These are phyloP conservation scores for Apotomis capreana DNA, from an alignment of 2,888 invertebrate genomes.

Conservation along the genomic window DNA sequence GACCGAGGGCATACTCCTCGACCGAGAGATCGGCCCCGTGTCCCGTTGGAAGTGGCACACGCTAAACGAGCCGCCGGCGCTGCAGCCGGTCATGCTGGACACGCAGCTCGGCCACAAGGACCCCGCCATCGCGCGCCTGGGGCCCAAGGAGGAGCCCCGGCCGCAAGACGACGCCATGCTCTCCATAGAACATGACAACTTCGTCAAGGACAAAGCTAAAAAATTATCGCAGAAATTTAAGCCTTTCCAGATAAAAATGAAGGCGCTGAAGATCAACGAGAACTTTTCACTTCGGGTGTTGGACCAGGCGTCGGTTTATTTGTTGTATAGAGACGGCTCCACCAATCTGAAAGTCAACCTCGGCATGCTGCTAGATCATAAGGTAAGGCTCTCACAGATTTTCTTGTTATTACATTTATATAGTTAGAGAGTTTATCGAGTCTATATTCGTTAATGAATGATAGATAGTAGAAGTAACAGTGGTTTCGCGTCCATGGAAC, in stretches of 20 bases:
- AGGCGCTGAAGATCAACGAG: slow-evolving; percentile 75
- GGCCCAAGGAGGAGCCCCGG: slow-evolving; percentile 50
- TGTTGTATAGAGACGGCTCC: slow-evolving; percentile 70
- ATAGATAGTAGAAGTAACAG: too few species aligned
- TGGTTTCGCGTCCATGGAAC: too few species aligned
- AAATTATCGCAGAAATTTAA: slow-evolving; percentile 70
- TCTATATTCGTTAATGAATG: too few species aligned
- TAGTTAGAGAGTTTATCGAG: too few species aligned
- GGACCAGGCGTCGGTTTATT: slow-evolving; percentile 72
- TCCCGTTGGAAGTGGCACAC: slow-evolving; percentile 79
- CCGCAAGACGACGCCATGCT: slow-evolving; percentile 74
- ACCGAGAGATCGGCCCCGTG: slow-evolving; percentile 69
- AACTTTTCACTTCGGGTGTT: slow-evolving; percentile 71
- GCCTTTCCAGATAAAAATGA: slow-evolving; percentile 77
- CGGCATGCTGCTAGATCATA: slow-evolving; percentile 80
- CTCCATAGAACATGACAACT: slow-evolving; percentile 76
- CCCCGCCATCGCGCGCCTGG: slow-evolving; percentile 64
- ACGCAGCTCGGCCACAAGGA: slow-evolving; percentile 73
- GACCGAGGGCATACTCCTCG: slow-evolving; percentile 75
- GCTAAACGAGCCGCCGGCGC: slow-evolving; percentile 73
- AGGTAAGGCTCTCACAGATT: slow-evolving; percentile 42
- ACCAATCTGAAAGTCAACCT: slow-evolving; percentile 71
- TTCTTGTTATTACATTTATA: too few species aligned
- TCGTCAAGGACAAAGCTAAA: slow-evolving; percentile 73
- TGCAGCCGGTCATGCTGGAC: slow-evolving; percentile 77